Evolutionary conservation across 2,888 invertebrate genomes (phyloP).

Genomic region (Actias luna): DNA sequence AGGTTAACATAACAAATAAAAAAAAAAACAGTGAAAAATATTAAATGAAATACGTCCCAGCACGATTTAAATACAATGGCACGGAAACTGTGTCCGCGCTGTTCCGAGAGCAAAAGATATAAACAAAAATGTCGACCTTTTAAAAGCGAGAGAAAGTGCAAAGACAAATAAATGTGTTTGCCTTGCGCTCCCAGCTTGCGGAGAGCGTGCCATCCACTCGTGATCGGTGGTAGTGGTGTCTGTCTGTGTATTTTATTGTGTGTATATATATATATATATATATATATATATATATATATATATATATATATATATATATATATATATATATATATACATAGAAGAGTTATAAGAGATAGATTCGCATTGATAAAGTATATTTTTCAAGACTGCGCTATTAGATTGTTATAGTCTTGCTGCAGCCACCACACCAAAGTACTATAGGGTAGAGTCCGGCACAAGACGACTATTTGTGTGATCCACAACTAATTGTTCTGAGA

Average conservation of each 20-base stretch:
- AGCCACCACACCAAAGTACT: too few relatives aligned
- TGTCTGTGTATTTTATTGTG: constrained; percentile 9
- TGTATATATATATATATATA: neutral
- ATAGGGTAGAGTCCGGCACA: too few relatives aligned
- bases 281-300: too few relatives aligned
- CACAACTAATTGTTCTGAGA: too few relatives aligned
- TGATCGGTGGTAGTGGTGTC: neutral
- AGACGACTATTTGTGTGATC: too few relatives aligned
- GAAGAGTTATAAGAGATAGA: too few relatives aligned
- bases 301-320: too few relatives aligned
- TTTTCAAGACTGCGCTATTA: too few relatives aligned
- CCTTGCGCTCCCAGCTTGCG: neutral
- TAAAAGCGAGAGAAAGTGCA: constrained; percentile 16
- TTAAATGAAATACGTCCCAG: neutral
- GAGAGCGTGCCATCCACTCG: neutral
- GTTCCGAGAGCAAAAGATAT: constrained; percentile 6
- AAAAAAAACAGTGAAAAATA: neutral
- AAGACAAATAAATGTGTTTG: constrained; percentile 14
- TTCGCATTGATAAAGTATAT: too few relatives aligned
- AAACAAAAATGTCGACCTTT: constrained; percentile 17
- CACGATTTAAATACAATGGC: constrained; percentile 7
- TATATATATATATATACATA: too few relatives aligned
- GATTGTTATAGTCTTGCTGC: too few relatives aligned
- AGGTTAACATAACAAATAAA: neutral
- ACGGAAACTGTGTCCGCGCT: neutral